Evolutionary conservation across 2,113 vertebrate genomes (phyloP).

Genomic region (Nettapus auritus): DNA sequence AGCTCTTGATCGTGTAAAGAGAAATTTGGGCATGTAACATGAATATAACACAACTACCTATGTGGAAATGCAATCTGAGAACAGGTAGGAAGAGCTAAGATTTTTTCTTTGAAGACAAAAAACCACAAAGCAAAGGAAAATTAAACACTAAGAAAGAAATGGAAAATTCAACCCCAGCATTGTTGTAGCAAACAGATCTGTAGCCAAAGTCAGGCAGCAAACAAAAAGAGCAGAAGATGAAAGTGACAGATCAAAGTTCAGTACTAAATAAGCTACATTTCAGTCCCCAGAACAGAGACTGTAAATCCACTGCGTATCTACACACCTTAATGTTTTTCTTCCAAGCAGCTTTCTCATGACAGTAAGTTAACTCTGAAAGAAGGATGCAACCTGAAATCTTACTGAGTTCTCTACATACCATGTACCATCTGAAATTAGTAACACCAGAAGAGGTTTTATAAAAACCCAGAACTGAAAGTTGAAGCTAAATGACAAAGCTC

Average conservation of each 20-base stretch:
- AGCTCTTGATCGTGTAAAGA: not conserved
- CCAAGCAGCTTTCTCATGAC: not conserved
- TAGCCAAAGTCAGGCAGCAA: not conserved
- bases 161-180: not conserved
- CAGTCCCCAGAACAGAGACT: not conserved
- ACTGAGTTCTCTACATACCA: not conserved
- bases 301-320: not conserved
- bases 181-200: not conserved
- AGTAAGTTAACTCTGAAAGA: not conserved
- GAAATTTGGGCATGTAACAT: not conserved
- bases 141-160: not conserved
- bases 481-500: not conserved
- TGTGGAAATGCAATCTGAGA: not conserved
- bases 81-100: not conserved
- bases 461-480: not conserved
- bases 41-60: not conserved
- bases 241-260: not conserved
- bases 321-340: not conserved
- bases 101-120: not conserved
- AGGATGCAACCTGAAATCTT: not conserved
- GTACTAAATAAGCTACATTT: not conserved
- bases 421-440: accelerated
- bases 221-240: not conserved
- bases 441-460: too few species aligned
- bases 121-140: not conserved